These are phyloP conservation scores for Echeneis naucrates DNA, from an alignment of 2,797 vertebrate genomes.

Conservation along the genomic window DNA sequence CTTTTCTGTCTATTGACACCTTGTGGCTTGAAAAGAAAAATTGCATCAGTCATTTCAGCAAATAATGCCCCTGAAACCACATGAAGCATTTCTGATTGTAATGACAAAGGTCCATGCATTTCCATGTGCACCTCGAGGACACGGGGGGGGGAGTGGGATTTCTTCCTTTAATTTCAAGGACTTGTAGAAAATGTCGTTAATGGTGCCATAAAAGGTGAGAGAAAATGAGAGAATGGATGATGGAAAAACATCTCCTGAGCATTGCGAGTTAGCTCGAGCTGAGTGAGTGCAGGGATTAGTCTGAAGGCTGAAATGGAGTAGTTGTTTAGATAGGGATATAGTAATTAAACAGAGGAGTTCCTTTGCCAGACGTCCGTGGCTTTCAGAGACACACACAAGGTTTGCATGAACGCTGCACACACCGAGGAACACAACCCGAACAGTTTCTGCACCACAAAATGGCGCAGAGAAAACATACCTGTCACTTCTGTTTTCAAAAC, in stretches of 20 bases:
- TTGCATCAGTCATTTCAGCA: background rate
- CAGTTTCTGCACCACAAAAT: conserved; percentile 8
- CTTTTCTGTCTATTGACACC: background rate
- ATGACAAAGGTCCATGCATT: background rate
- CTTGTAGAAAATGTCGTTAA: background rate
- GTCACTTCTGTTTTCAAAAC: conserved; percentile 12
- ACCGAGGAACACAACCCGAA: conserved; percentile 12
- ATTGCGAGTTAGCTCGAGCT: conserved; percentile 73
- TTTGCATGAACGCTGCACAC: conserved; percentile 39
- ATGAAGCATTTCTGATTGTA: background rate
- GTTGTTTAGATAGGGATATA: conserved; percentile 82
- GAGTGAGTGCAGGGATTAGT: conserved; percentile 79
- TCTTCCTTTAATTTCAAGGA: background rate
- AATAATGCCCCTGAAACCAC: background rate
- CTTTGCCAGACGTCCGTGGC: conserved; percentile 58
- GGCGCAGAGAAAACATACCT: background rate
- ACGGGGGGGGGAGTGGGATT: too few species aligned
- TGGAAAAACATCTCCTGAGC: conserved; percentile 47
- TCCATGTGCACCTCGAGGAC: background rate
- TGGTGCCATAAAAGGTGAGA: conserved; percentile 15
- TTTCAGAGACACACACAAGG: conserved; percentile 56
- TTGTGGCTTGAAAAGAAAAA: background rate
- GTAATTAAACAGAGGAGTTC: conserved; percentile 79
- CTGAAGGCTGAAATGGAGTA: conserved; percentile 71
- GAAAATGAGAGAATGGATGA: conserved; percentile 13